A percentile compares a stretch with the other conserved stretches of the same genome.
These are phyloP conservation scores for Microcebus tavaratra DNA, from an alignment of 2,113 vertebrate species.

Conservation along the genomic window DNA sequence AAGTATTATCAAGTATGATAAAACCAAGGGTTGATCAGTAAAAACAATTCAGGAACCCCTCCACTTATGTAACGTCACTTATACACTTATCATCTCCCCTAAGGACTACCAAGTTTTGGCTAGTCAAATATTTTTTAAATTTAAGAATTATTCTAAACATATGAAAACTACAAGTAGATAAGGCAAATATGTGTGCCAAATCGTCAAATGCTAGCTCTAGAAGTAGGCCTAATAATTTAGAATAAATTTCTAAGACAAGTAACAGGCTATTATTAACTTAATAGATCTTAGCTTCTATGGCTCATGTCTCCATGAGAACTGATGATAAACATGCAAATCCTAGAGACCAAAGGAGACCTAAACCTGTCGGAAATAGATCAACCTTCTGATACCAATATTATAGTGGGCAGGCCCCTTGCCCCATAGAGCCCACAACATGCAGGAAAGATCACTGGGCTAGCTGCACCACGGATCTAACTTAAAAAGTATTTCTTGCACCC, in stretches of 20 bases:
- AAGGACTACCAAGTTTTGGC: neutral
- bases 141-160: neutral
- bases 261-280: slow-evolving; percentile 16
- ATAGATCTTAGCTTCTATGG: neutral
- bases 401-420: neutral
- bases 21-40: neutral
- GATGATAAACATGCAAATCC: neutral
- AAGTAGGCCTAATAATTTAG: neutral
- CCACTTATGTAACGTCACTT: neutral
- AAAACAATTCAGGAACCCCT: neutral
- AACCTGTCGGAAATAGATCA: neutral
- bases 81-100: neutral
- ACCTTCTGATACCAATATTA: neutral
- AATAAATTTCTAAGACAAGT: slow-evolving; percentile 9
- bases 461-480: neutral
- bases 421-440: rapidly evolving
- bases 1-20: neutral
- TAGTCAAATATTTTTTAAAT: neutral
- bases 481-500: neutral
- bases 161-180: neutral
- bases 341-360: neutral
- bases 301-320: neutral
- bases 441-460: neutral
- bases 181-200: neutral
- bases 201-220: neutral